These are phyloP conservation scores for Tenthredo amoena DNA, from an alignment of 2,888 invertebrate species.

Conservation along the genomic window DNA sequence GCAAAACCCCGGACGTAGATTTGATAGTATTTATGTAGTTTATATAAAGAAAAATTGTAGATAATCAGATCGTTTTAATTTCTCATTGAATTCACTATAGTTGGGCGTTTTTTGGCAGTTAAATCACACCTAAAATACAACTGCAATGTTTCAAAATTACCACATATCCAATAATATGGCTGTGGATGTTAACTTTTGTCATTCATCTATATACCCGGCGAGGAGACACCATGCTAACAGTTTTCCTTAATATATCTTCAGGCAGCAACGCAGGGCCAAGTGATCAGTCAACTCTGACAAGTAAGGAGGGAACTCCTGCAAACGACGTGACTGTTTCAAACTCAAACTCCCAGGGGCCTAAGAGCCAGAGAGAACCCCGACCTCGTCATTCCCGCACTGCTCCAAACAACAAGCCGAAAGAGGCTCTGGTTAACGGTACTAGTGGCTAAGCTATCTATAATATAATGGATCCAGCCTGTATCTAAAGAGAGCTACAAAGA, in stretches of 20 bases:
- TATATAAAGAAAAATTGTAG: background rate
- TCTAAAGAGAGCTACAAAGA: conserved; percentile 72
- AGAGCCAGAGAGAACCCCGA: conserved; percentile 75
- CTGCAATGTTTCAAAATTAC: background rate
- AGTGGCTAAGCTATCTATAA: conserved; percentile 74
- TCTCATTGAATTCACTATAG: background rate
- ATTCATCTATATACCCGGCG: background rate
- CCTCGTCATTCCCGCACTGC: conserved; percentile 73
- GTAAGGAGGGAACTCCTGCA: conserved; percentile 72
- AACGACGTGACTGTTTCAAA: conserved; percentile 73
- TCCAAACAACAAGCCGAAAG: conserved; percentile 81
- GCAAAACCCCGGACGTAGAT: background rate
- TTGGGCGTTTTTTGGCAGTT: background rate
- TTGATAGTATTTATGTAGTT: background rate
- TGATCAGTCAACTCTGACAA: conserved; percentile 73
- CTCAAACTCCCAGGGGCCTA: conserved; percentile 73
- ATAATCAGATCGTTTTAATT: background rate
- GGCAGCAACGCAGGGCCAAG: conserved; percentile 73
- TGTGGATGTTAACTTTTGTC: background rate
- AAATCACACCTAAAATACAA: background rate
- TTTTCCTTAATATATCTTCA: conserved; percentile 59
- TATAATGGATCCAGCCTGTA: conserved; percentile 58
- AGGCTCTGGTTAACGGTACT: conserved; percentile 85
- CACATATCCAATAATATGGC: background rate
- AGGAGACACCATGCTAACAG: background rate